Percentiles rank a stretch among this genome's conserved stretches.
Conservation (phyloP, 1,140 invertebrate genomes). For the Drosophila nebulosa region DNA sequence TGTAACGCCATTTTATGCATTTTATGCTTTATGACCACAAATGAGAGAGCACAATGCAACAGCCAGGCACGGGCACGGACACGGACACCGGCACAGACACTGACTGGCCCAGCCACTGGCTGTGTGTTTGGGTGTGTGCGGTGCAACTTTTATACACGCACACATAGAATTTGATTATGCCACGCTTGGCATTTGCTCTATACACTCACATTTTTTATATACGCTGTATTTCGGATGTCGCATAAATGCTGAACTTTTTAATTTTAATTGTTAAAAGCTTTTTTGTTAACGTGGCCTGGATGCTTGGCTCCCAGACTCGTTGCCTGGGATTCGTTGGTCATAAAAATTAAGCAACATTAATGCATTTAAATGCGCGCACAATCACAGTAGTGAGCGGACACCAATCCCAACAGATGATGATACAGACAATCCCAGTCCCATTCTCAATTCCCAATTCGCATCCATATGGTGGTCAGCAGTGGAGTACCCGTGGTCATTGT, state of each 20-base stretch:
- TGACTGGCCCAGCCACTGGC: not conserved
- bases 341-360: constrained; percentile 68
- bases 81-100: not conserved
- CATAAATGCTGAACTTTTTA: constrained; percentile 78
- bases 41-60: constrained; percentile 66
- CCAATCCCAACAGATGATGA: constrained; percentile 7
- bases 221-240: constrained; percentile 28
- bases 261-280: constrained; percentile 80
- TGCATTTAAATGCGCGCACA: constrained; percentile 62
- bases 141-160: constrained; percentile 68
- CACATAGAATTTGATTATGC: constrained; percentile 75
- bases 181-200: constrained; percentile 57
- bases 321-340: constrained; percentile 18
- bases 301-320: not conserved
- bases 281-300: constrained; percentile 52
- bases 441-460: constrained; percentile 14
- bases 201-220: constrained; percentile 13
- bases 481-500: not conserved
- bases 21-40: constrained; percentile 80
- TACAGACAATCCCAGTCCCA: too few relatives aligned
- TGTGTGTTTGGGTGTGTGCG: constrained; percentile 5
- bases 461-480: constrained; percentile 30
- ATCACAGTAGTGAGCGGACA: constrained; percentile 36
- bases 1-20: constrained; percentile 75
- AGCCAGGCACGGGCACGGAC: constrained; percentile 32